Conservation (phyloP, 2,113 vertebrate species). For the Tetrax tetrax region DNA sequence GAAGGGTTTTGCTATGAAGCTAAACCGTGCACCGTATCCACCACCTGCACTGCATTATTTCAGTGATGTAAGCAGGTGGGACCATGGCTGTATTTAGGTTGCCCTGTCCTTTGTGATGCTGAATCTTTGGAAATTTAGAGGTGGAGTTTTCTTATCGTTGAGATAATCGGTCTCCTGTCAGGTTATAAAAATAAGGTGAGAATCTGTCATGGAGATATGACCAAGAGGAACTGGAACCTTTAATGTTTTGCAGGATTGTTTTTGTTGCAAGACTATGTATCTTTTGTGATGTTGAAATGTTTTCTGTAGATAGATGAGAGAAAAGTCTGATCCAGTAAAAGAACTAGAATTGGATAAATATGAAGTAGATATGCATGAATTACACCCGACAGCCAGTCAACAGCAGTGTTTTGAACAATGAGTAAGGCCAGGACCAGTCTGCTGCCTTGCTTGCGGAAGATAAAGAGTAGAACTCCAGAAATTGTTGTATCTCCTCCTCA, state of each 20-base stretch:
- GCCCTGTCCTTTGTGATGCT: neutral
- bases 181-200: neutral
- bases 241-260: neutral
- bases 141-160: neutral
- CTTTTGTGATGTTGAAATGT: neutral
- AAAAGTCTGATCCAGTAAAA: neutral
- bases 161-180: neutral
- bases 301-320: neutral
- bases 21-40: fast-evolving
- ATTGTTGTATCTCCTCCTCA: neutral
- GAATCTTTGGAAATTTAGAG: neutral
- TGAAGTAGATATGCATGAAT: neutral
- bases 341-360: neutral
- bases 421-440: neutral
- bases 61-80: neutral
- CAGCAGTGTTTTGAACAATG: neutral
- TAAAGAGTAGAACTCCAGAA: neutral
- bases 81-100: neutral
- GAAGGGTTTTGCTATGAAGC: neutral
- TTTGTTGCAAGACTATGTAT: neutral
- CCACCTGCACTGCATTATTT: neutral
- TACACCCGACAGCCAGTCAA: fast-evolving
- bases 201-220: neutral
- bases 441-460: neutral
- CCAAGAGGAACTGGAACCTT: neutral